Evolutionary conservation across 2,113 vertebrate genomes (phyloP).

Genomic region (human): DNA sequence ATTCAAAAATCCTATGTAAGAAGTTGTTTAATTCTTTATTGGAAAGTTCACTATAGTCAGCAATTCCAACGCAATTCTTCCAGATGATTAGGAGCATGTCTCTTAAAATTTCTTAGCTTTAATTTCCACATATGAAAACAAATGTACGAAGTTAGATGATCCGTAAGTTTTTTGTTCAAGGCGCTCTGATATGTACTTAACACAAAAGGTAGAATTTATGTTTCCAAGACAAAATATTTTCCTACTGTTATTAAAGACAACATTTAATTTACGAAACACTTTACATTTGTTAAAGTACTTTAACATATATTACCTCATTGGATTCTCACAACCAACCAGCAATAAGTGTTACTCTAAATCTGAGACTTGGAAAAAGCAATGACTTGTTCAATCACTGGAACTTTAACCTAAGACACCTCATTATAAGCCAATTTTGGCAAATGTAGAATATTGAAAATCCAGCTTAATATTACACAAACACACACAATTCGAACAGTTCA

Average conservation of each 20-base stretch:
- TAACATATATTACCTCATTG: not conserved
- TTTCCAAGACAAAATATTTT: not conserved
- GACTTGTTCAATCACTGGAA: not conserved
- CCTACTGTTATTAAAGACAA: not conserved
- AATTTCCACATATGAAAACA: not conserved
- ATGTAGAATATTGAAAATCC: not conserved
- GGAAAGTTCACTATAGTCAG: not conserved
- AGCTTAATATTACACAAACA: not conserved
- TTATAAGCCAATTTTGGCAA: not conserved
- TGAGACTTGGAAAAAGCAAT: not conserved
- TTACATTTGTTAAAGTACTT: not conserved
- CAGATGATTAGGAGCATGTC: not conserved
- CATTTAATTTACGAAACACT: not conserved
- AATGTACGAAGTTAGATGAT: not conserved
- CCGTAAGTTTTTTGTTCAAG: not conserved
- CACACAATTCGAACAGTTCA: not conserved
- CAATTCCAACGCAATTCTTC: not conserved
- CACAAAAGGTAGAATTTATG: not conserved
- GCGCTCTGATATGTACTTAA: not conserved
- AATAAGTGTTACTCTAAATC: not conserved
- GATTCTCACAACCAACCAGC: not conserved
- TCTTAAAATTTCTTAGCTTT: not conserved
- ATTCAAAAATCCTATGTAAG: not conserved
- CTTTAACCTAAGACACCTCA: not conserved
- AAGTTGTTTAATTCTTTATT: not conserved